Base-by-base conservation (phyloP, 2,888 invertebrate species). In the Drosophila paranaensis region DNA sequence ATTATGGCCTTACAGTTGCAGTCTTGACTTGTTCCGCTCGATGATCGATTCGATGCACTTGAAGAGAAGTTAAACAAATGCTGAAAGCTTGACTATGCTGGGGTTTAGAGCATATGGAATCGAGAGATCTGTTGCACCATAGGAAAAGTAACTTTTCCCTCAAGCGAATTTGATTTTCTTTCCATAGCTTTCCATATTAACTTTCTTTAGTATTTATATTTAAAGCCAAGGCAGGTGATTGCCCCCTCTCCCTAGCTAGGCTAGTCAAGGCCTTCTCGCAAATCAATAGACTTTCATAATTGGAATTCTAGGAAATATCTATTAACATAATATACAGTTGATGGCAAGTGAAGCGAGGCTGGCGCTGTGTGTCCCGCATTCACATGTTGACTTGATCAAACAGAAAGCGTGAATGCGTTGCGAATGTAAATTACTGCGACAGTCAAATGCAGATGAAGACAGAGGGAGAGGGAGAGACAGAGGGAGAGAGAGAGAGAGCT, bases 1-100 rank as follows among this genome's bases (percentile, higher is more conserved):
- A 58, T 73, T 73, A 62, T 53, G 40, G 57, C 42, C n/a, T 48
- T 65, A 67, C 58, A 69, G 60, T 53, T 45, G 39, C 65, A 68
- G 35, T 62, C 65, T 60, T 69, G 79, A 76, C 78, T 63, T 67
- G 77, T 74, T 77, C 25, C 62, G 69, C 50, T 55, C 60, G 40
- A 30, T 45, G 57, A 61, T 58, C 57, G 45, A 69, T 51, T 61
- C 61, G 16, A 14, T 48, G 40, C 46, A 69, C 68, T 46, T 46
- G 27, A 35, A 14, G 20, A 8, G 8, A 10, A 39, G n/a, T 1
- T 14, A 14, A 35, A 5, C 30, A 61, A 45, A 20, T 11, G 20
- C 35, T 14, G 20, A 25, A 45, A 25, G 9, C 20, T 37, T 25
- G 1, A 3, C 14, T 16, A 20, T 5, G 4, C 1, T 35, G 13